Percentiles rank a stretch among this genome's conserved stretches.
These are phyloP conservation scores for Fulica atra DNA, from an alignment of 2,113 vertebrate genomes.

Conservation along the genomic window DNA sequence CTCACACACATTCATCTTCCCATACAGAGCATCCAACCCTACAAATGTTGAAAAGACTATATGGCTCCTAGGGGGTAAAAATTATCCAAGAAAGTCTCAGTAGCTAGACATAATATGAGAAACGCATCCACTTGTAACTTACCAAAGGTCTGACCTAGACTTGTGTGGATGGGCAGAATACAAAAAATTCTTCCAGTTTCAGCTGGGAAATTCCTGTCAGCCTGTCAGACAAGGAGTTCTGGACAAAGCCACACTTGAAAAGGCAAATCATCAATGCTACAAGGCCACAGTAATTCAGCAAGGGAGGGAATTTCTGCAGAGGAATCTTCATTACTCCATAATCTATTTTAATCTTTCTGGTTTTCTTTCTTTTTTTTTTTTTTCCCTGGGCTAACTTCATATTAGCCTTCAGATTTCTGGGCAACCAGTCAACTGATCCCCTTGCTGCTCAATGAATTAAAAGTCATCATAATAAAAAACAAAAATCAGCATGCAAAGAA, in stretches of 20 bases:
- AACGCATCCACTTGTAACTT: constrained; percentile 44
- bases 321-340: not conserved
- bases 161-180: constrained; percentile 37
- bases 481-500: constrained; percentile 51
- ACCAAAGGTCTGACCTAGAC: constrained; percentile 38
- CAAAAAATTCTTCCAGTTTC: constrained; percentile 42
- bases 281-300: constrained; percentile 51
- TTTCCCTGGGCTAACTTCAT: not conserved
- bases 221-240: constrained; percentile 22
- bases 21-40: constrained; percentile 53
- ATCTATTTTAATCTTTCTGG: not conserved
- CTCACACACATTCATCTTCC: constrained; percentile 57
- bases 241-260: constrained; percentile 49
- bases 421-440: constrained; percentile 14
- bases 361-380: not conserved
- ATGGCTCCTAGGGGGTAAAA: constrained; percentile 28
- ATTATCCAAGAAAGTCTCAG: constrained; percentile 48
- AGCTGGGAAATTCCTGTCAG: constrained; percentile 40
- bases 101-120: constrained; percentile 43
- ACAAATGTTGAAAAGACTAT: constrained; percentile 21
- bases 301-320: not conserved
- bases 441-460: constrained; percentile 44
- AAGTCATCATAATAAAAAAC: not conserved
- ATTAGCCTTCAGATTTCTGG: constrained; percentile 4
- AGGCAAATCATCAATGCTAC: constrained; percentile 49